Evolutionary conservation across 2,888 invertebrate species (phyloP).

Genomic region (Branchipolynoe longqiensis): DNA sequence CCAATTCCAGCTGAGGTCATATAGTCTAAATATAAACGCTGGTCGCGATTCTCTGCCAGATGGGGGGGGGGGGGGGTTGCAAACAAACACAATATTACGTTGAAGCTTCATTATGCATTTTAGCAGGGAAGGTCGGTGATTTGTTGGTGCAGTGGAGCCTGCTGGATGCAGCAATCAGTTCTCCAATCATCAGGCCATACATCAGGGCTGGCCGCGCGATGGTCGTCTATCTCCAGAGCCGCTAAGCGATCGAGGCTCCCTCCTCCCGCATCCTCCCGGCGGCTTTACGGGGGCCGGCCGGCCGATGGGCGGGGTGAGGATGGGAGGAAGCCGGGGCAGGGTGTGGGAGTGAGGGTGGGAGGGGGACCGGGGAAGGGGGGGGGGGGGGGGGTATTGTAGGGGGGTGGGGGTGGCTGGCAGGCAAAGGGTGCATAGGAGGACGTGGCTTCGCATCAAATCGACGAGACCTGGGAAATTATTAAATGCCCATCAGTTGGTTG

Average conservation of each 20-base stretch:
- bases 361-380: not conserved
- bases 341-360: not conserved
- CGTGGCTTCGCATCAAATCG: no score
- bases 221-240: slow-evolving; percentile 12
- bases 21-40: no score
- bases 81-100: no score
- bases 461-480: no score
- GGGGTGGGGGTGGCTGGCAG: not conserved
- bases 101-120: no score
- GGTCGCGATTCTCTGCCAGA: no score
- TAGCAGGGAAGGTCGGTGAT: no score
- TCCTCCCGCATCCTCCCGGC: not conserved
- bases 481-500: no score
- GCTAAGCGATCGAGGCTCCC: slow-evolving; percentile 13
- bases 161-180: slow-evolving; percentile 24
- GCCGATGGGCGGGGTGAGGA: not conserved
- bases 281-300: not conserved
- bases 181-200: slow-evolving; percentile 32
- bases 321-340: not conserved
- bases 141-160: no score
- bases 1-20: no score
- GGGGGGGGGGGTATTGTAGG: not conserved
- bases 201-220: not conserved
- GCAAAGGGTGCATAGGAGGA: no score
- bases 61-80: no score